A percentile compares a stretch with the other conserved stretches of the same genome.
phyloP scores from a whole-genome alignment of 2,888 invertebrate genomes.

The Lepeophtheirus nordmannii region DNA sequence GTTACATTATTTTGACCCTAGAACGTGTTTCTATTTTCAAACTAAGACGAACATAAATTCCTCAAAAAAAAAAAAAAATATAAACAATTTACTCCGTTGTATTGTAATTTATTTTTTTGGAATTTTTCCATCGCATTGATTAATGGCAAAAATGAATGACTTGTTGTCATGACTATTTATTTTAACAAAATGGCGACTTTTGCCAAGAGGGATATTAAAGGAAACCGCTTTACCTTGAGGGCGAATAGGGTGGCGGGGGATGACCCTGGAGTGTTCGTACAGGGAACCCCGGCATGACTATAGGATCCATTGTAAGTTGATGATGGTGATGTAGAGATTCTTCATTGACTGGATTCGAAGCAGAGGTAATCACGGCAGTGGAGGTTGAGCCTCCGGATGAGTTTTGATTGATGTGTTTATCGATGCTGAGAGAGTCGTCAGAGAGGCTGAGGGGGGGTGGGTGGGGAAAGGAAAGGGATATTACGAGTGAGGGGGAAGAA shows the following conservation, averaged over 20 bases:
- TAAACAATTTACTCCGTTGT: no score
- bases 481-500: no score
- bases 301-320: conserved; percentile 6
- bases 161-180: not conserved
- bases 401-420: not conserved
- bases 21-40: no score
- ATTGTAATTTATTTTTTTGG: no score
- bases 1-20: no score
- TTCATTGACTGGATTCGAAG: not conserved
- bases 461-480: no score
- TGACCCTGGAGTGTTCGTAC: conserved; percentile 21
- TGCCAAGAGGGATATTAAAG: not conserved
- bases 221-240: conserved; percentile 11
- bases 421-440: conserved; percentile 3
- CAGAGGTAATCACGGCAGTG: not conserved
- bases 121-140: no score
- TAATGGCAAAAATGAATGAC: no score
- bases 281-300: conserved; percentile 23
- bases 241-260: conserved; percentile 22
- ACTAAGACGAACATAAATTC: no score
- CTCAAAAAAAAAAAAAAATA: no score
- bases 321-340: not conserved
- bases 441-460: not conserved
- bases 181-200: not conserved
- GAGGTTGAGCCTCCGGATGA: not conserved